A percentile compares a stretch with the other conserved stretches of the same genome.
Conservation (phyloP, 2,797 vertebrate genomes). For the Arremon aurantiirostris region DNA sequence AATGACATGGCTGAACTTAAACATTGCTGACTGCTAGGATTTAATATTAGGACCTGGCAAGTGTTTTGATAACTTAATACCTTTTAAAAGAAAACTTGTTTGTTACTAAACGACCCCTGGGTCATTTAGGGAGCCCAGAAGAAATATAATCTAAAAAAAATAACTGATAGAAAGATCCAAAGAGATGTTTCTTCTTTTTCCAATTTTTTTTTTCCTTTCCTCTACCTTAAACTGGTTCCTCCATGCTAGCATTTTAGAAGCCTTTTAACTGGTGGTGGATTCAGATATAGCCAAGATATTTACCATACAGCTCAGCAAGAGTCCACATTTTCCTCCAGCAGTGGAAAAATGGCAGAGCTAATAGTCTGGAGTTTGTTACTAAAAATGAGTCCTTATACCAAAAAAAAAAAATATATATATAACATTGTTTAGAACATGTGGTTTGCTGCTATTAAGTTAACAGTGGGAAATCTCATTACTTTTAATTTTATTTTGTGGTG, state of each 20-base stretch:
- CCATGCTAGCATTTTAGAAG: not conserved
- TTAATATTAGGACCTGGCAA: conserved; percentile 47
- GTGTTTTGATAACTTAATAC: conserved; percentile 58
- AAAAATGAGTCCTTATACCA: conserved; percentile 5
- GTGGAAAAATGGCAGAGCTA: conserved; percentile 45
- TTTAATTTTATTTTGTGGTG: conserved; percentile 62
- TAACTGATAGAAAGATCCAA: conserved; percentile 33
- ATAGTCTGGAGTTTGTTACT: conserved; percentile 5
- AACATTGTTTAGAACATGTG: conserved; percentile 52
- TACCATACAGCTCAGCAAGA: not conserved
- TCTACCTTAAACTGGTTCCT: not conserved
- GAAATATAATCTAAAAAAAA: conserved; percentile 50
- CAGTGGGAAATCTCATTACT: conserved; percentile 64
- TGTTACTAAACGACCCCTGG: not conserved
- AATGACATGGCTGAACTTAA: conserved; percentile 29
- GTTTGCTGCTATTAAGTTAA: conserved; percentile 56
- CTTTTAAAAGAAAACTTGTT: conserved; percentile 51
- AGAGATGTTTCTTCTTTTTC: conserved; percentile 46
- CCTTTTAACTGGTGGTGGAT: conserved; percentile 9
- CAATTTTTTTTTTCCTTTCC: conserved; percentile 34
- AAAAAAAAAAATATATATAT: not conserved
- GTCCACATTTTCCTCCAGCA: not conserved
- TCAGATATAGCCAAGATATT: conserved; percentile 16
- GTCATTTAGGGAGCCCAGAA: not conserved
- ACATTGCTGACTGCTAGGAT: conserved; percentile 34